Percentiles rank a stretch among this genome's conserved stretches.
Evolutionary conservation across 1,140 invertebrate species (phyloP).

Genomic region (Aradophagus sp.): DNA sequence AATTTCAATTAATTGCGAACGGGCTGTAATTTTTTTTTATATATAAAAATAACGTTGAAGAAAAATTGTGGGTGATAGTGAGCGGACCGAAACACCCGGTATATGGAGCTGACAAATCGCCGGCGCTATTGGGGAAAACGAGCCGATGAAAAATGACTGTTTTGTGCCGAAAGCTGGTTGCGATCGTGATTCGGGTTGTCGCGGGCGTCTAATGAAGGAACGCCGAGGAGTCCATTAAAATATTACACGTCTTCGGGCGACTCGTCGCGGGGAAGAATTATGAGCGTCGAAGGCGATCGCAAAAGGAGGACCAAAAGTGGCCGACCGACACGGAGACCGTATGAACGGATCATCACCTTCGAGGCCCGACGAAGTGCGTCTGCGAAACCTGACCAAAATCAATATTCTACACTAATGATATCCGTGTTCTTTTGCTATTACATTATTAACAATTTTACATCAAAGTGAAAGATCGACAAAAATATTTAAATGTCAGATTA

Average conservation of each 20-base stretch:
- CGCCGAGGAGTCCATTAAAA: conserved; percentile 50
- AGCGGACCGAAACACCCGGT: too few species aligned
- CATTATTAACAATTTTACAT: too few species aligned
- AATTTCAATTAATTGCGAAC: too few species aligned
- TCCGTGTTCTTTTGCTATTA: too few species aligned
- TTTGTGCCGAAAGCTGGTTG: conserved; percentile 34
- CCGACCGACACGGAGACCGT: conserved; percentile 17
- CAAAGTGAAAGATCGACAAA: too few species aligned
- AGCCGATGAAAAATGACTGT: conserved; percentile 37
- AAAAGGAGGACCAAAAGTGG: conserved; percentile 23
- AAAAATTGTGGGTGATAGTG: too few species aligned
- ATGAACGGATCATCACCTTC: conserved; percentile 28
- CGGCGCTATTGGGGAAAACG: conserved; percentile 14
- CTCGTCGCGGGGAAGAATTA: conserved; percentile 43
- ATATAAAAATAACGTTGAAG: too few species aligned
- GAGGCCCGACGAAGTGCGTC: background rate
- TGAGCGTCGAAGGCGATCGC: conserved; percentile 26
- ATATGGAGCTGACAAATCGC: conserved; percentile 23
- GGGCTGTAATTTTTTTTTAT: too few species aligned
- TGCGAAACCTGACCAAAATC: too few species aligned
- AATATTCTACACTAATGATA: too few species aligned
- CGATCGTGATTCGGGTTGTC: conserved; percentile 39
- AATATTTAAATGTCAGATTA: too few species aligned
- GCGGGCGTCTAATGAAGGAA: conserved; percentile 39
- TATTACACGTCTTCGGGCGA: conserved; percentile 42